Percentiles rank a stretch among this genome's conserved stretches.
Evolutionary conservation across 2,113 vertebrate species (phyloP).

Genomic region (Cryptomyrus ogoouensis): DNA sequence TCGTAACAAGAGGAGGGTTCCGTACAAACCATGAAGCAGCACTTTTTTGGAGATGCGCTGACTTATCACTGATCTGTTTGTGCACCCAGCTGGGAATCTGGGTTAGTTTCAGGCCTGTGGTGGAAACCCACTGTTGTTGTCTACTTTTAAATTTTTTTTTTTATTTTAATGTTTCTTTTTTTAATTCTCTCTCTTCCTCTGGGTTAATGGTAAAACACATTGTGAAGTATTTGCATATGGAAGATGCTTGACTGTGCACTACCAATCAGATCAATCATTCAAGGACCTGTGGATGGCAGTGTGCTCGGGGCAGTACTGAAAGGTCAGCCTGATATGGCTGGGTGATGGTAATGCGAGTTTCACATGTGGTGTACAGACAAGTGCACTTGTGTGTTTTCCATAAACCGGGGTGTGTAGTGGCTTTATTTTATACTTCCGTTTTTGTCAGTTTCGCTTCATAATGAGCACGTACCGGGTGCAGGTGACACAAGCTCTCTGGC

Average conservation of each 20-base stretch:
- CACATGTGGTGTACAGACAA: not conserved
- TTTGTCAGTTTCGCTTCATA: not conserved
- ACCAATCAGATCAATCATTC: not conserved
- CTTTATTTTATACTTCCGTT: not conserved
- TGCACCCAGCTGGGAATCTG: conserved; percentile 33
- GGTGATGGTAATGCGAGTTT: not conserved
- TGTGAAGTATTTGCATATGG: not conserved
- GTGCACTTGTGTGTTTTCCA: not conserved
- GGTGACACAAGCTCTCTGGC: not conserved
- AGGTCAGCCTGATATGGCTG: not conserved
- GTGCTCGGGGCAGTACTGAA: not conserved
- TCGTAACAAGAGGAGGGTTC: not conserved
- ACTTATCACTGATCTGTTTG: not conserved
- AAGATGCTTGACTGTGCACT: not conserved
- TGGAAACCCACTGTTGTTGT: conserved; percentile 19
- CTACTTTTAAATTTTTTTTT: not conserved
- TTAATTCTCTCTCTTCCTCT: not conserved
- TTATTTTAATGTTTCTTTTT: not conserved
- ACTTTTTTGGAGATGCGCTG: not conserved
- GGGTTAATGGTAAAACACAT: not conserved
- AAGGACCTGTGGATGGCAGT: not conserved
- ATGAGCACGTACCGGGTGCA: not conserved
- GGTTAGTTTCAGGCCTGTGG: conserved; percentile 34
- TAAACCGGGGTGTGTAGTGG: not conserved
- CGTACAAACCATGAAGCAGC: not conserved